Conservation (phyloP, 2,113 vertebrate species). For the Oriolus oriolus region DNA sequence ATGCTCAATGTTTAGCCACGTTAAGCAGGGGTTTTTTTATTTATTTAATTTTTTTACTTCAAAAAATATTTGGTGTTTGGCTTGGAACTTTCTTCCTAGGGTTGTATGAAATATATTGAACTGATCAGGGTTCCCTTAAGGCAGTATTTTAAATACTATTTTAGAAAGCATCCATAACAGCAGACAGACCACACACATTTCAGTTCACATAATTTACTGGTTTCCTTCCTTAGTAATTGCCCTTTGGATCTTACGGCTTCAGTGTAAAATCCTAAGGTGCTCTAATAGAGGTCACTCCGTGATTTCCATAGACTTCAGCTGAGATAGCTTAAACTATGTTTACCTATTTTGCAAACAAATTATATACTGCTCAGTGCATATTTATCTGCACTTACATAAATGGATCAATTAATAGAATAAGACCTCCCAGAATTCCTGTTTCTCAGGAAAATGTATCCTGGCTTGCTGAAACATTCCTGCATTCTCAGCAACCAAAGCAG, state of each 20-base stretch:
- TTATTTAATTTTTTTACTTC: not conserved
- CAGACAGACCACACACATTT: constrained; percentile 34
- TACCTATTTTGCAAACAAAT: constrained; percentile 6
- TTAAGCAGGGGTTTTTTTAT: not conserved
- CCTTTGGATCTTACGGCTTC: not conserved
- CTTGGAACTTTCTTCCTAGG: not conserved
- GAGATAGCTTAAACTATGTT: not conserved
- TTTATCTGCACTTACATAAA: not conserved
- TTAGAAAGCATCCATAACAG: constrained; percentile 39
- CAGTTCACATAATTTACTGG: constrained; percentile 34
- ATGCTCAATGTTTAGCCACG: not conserved
- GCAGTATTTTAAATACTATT: constrained; percentile 25
- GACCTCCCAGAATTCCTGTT: not conserved
- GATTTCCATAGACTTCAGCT: not conserved
- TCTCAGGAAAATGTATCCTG: not conserved
- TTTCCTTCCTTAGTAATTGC: constrained; percentile 42
- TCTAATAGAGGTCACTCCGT: not conserved
- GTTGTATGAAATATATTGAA: not conserved
- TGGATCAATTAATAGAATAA: not conserved
- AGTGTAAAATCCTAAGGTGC: not conserved
- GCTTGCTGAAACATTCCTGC: not conserved
- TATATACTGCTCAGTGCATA: not conserved
- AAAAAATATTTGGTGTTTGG: not conserved
- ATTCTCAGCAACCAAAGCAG: not conserved
- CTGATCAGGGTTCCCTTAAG: not conserved